Evolutionary conservation across 2,797 vertebrate species (phyloP).

Genomic region (Moxostoma hubbsi): DNA sequence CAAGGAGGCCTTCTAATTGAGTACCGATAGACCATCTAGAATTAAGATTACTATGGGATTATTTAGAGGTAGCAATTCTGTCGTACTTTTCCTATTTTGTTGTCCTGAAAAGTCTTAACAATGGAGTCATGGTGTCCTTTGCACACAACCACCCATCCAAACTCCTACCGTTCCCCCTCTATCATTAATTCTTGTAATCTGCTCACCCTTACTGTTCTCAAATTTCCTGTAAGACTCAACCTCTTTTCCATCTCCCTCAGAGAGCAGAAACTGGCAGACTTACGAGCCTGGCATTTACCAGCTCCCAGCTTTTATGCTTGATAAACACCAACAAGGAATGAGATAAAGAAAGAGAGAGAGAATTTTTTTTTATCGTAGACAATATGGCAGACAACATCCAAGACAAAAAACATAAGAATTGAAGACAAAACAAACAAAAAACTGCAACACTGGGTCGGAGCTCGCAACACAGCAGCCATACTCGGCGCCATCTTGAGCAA

Average conservation of each 20-base stretch:
- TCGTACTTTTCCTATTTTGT: neutral
- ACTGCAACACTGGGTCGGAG: too few species aligned
- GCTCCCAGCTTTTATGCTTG: conserved; percentile 18
- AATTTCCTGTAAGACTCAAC: conserved; percentile 18
- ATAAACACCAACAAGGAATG: conserved; percentile 32
- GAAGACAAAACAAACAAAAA: too few species aligned
- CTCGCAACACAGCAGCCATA: too few species aligned
- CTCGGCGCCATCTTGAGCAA: too few species aligned
- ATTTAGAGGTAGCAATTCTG: neutral
- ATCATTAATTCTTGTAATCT: conserved; percentile 33
- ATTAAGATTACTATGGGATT: neutral
- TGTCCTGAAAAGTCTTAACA: neutral
- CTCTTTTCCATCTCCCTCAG: conserved; percentile 22
- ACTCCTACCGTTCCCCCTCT: neutral
- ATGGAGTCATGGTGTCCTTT: conserved; percentile 2
- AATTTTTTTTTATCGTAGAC: too few species aligned
- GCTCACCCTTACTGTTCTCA: conserved; percentile 13
- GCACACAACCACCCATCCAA: conserved; percentile 24
- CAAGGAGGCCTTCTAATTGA: too few species aligned
- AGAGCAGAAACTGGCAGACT: neutral
- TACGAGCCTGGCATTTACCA: conserved; percentile 34
- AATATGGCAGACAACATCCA: too few species aligned
- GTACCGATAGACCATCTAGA: neutral
- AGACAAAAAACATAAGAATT: too few species aligned
- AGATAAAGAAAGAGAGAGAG: conserved; percentile 24